Base-by-base conservation (phyloP, 1,140 invertebrate species). In the Papilio polytes region DNA sequence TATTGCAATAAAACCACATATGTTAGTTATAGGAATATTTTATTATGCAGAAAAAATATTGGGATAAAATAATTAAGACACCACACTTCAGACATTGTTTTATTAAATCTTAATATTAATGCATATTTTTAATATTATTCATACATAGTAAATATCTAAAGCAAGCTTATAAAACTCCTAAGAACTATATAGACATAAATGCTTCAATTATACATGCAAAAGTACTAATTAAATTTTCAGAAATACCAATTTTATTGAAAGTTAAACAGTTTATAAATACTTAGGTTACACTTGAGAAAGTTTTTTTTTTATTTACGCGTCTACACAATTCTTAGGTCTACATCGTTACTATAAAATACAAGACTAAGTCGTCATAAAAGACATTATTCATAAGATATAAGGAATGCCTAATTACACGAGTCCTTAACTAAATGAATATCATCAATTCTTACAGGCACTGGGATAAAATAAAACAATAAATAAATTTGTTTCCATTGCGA, bases 381-480 rank as follows among this genome's bases (percentile, higher is more conserved):
- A 41, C 59, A 36, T 44, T 66, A 59, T 63, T 76, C 22, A 76
- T 31, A 77, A 77, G 51, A 41, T 66, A 66, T 78, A 87, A 86
- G 89, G 87, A 90, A 92, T 92, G 86, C 84, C 88, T 82, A 81
- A 76, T 80, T 82, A 80, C 86, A 81, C 87, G 83, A 87, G 78
- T 86, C 74, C 90, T 91, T 90, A 91, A 73, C 80, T 80, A 88
- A 85, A 90, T 93, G 92, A 94, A 93, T 94, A 94, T 93, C 88
- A 88, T 92, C 85, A 88, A 82, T 84, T 91, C 93, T 93, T 94
- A 92, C 93, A 94, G 93, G 93, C 92, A 94, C 92, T 94, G 93
- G 88, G 80, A 85, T 82, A 85, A 83, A 86, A 76, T 74, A 81
- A 79, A 73, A 84, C 51, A 81, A 85, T 70, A 80, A 84, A 81